Evolutionary conservation across 2,888 invertebrate genomes (phyloP).

Genomic region (Phalangium opilio): DNA sequence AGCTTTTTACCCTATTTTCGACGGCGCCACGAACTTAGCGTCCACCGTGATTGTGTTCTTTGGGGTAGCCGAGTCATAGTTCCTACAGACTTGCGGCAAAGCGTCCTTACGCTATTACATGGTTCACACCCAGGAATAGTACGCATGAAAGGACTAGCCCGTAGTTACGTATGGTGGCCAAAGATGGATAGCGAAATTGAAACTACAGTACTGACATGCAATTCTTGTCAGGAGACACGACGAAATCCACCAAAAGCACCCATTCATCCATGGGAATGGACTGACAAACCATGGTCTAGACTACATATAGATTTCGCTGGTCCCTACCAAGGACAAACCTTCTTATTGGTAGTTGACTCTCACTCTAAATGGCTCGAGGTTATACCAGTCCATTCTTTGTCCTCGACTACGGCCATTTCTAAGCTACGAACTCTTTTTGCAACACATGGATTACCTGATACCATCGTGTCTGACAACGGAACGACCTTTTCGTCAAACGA

Average conservation of each 20-base stretch:
- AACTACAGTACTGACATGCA: background rate
- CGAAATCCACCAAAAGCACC: background rate
- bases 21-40: background rate
- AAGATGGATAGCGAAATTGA: background rate
- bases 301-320: background rate
- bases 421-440: constrained; percentile 7
- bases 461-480: background rate
- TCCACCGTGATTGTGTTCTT: background rate
- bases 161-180: background rate
- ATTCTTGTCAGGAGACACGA: background rate
- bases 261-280: background rate
- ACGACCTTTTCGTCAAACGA: constrained; percentile 19
- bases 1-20: background rate
- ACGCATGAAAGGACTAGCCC: background rate
- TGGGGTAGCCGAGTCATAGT: background rate
- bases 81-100: no score
- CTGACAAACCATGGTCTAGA: background rate
- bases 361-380: background rate
- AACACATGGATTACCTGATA: background rate
- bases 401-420: constrained; percentile 1
- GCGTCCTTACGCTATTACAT: no score
- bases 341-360: constrained; percentile 16
- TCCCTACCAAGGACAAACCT: background rate
- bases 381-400: background rate
- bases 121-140: no score